Conservation (phyloP, 2,113 vertebrate species). For the Varanus komodoensis region DNA sequence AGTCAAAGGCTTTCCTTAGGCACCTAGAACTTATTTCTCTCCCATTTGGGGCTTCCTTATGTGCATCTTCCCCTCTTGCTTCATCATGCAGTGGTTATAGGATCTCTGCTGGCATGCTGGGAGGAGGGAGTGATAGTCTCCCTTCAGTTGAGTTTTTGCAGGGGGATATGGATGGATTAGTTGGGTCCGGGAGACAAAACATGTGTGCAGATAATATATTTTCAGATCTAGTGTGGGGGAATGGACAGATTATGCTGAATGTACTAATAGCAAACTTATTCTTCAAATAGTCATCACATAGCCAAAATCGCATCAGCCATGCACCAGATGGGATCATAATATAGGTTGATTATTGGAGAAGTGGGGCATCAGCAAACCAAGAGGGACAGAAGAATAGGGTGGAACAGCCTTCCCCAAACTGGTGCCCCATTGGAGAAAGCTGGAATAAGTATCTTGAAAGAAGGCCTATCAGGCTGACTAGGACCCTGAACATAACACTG, state of each 20-base stretch:
- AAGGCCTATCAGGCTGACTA: not conserved
- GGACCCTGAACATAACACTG: not conserved
- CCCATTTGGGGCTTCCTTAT: no score
- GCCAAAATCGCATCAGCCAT: not conserved
- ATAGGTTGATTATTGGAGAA: no score
- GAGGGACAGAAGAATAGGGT: no score
- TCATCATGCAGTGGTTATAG: not conserved
- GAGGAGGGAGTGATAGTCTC: not conserved
- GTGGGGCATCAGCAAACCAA: no score
- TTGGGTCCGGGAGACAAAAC: not conserved
- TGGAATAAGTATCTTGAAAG: not conserved
- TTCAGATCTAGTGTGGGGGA: not conserved
- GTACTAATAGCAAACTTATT: not conserved
- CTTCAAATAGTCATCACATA: not conserved
- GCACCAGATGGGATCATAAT: not conserved
- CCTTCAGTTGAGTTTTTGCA: not conserved
- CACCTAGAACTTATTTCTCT: no score
- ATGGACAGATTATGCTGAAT: not conserved
- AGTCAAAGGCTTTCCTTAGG: no score
- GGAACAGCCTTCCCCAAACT: no score
- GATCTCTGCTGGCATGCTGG: not conserved
- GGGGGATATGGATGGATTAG: not conserved
- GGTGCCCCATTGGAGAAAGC: no score
- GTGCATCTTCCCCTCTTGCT: no score
- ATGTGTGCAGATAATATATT: not conserved